These are phyloP conservation scores for Heliangelus exortis DNA, from an alignment of 2,797 vertebrate species.

Conservation along the genomic window DNA sequence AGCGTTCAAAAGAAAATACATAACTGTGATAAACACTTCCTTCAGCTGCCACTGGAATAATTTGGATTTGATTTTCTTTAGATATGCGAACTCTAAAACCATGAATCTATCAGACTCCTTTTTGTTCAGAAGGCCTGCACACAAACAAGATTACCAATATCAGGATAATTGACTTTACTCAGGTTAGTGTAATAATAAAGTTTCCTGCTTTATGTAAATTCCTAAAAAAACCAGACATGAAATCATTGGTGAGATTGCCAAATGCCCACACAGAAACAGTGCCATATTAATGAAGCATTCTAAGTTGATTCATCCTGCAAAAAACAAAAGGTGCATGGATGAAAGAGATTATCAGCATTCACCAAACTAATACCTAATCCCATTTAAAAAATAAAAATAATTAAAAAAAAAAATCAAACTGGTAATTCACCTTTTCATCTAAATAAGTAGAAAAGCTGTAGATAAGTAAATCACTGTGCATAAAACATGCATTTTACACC, in stretches of 20 bases:
- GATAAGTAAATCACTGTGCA: not conserved
- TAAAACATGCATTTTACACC: not conserved
- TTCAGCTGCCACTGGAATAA: not conserved
- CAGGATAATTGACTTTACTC: not conserved
- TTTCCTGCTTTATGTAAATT: conserved; percentile 42
- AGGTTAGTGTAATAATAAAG: not conserved
- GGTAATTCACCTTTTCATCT: not conserved
- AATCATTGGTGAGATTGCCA: conserved; percentile 12
- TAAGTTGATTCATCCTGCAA: not conserved
- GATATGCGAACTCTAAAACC: not conserved
- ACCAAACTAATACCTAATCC: conserved; percentile 5
- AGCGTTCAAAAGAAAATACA: not conserved
- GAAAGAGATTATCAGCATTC: not conserved
- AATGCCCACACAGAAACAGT: not conserved
- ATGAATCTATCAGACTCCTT: not conserved
- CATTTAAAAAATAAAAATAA: not conserved
- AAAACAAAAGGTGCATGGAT: not conserved
- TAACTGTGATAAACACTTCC: not conserved
- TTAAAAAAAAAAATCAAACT: not conserved
- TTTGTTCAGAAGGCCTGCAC: not conserved
- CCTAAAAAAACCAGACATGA: not conserved
- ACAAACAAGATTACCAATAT: conserved; percentile 14
- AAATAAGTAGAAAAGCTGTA: not conserved
- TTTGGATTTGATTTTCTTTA: not conserved
- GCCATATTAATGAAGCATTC: conserved; percentile 1